Percentiles rank a stretch among this genome's conserved stretches.
Conservation (phyloP, 2,113 vertebrate species). For the Sarotherodon lohbergeri region DNA sequence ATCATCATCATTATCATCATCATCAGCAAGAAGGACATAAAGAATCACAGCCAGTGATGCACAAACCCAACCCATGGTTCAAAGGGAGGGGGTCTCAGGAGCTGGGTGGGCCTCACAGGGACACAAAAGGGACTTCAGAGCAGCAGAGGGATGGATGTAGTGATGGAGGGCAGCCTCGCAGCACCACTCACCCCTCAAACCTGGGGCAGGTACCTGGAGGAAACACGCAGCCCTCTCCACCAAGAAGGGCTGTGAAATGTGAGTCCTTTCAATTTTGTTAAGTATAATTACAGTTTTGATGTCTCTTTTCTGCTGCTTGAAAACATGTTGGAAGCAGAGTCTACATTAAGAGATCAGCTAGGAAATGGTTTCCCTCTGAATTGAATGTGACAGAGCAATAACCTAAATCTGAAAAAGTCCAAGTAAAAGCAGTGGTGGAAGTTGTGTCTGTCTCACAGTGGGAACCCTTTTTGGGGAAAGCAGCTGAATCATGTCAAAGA, state of each 20-base stretch:
- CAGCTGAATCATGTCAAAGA: background rate
- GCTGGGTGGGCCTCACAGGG: background rate
- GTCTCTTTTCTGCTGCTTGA: background rate
- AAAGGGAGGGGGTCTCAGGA: background rate
- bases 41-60: background rate
- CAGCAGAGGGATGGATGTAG: background rate
- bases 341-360: background rate
- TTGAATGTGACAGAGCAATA: background rate
- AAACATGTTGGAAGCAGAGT: background rate
- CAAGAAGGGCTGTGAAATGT: background rate
- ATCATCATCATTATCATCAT: background rate
- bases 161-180: background rate
- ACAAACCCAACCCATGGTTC: constrained; percentile 2
- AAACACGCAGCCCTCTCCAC: background rate
- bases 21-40: background rate
- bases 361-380: background rate
- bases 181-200: background rate
- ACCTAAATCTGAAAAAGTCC: background rate
- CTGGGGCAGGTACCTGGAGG: background rate
- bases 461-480: background rate
- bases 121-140: background rate
- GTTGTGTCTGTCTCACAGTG: background rate
- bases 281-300: background rate
- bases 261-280: background rate
- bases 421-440: background rate